phyloP scores from a whole-genome alignment of 1,140 invertebrate species.

The Bombus vancouverensis region DNA sequence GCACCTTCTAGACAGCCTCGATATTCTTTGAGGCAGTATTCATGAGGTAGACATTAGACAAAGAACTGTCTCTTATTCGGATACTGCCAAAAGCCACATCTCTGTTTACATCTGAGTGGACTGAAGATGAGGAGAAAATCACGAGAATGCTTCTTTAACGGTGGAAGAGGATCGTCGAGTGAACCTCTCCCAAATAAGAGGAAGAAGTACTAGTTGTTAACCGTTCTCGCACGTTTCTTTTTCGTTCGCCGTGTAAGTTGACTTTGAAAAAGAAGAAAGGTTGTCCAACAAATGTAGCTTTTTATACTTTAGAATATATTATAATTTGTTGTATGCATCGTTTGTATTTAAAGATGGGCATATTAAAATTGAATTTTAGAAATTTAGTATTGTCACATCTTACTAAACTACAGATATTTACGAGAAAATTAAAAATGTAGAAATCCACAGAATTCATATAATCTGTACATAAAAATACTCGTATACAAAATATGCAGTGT shows the following conservation, averaged over 20 bases:
- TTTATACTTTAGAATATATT: not conserved
- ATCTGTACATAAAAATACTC: too few relatives aligned
- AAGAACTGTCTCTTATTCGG: not conserved
- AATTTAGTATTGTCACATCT: too few relatives aligned
- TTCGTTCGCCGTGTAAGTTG: not conserved
- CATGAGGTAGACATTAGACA: not conserved
- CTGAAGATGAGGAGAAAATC: not conserved
- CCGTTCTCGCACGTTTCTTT: not conserved
- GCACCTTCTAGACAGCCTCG: not conserved
- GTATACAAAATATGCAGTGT: too few relatives aligned
- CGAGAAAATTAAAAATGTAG: too few relatives aligned
- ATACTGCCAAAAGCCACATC: constrained; percentile 10
- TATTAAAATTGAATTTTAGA: too few relatives aligned
- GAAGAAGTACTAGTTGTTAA: not conserved
- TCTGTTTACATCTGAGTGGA: constrained; percentile 20
- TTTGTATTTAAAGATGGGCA: not conserved
- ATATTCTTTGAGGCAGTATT: not conserved
- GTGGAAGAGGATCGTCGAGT: not conserved
- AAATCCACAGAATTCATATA: too few relatives aligned
- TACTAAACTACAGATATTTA: too few relatives aligned
- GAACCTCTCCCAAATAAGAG: not conserved
- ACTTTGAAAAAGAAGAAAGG: too few relatives aligned
- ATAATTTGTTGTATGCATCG: not conserved
- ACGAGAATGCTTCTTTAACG: constrained; percentile 11
- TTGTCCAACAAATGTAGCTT: not conserved